Evolutionary conservation across 2,888 invertebrate species (phyloP).

Genomic region (Tenthredo livida): DNA sequence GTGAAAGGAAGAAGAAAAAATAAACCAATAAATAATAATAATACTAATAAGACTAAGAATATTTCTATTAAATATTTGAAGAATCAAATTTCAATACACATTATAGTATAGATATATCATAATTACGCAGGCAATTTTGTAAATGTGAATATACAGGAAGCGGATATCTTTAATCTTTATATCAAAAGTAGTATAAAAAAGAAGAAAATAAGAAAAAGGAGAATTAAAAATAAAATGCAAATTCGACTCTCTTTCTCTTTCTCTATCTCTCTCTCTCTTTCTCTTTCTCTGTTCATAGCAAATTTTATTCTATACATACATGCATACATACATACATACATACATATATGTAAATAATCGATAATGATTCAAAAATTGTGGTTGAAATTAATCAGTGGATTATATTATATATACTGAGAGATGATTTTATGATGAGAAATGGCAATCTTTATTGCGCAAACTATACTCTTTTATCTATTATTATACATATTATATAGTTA

Average conservation of each 20-base stretch:
- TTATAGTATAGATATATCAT: background rate
- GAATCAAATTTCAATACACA: constrained; percentile 18
- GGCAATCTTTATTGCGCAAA: background rate
- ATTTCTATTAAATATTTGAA: background rate
- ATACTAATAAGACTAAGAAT: background rate
- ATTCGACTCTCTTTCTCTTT: background rate
- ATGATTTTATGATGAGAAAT: background rate
- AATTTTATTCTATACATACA: background rate
- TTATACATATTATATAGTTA: background rate
- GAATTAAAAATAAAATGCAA: background rate
- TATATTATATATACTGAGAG: background rate
- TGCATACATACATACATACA: background rate
- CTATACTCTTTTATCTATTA: background rate
- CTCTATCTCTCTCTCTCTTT: background rate
- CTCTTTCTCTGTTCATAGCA: background rate
- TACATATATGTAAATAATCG: background rate
- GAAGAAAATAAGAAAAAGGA: background rate
- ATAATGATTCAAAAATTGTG: background rate
- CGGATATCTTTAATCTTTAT: constrained; percentile 32
- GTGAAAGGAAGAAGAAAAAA: background rate
- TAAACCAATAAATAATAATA: too few species aligned
- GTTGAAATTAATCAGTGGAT: background rate
- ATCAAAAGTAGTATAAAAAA: constrained; percentile 14
- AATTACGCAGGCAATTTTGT: background rate
- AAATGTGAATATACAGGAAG: constrained; percentile 9